A percentile compares a stretch with the other conserved stretches of the same genome.
phyloP scores from a whole-genome alignment of 2,797 vertebrate genomes.

The Tauraco hartlaubi region DNA sequence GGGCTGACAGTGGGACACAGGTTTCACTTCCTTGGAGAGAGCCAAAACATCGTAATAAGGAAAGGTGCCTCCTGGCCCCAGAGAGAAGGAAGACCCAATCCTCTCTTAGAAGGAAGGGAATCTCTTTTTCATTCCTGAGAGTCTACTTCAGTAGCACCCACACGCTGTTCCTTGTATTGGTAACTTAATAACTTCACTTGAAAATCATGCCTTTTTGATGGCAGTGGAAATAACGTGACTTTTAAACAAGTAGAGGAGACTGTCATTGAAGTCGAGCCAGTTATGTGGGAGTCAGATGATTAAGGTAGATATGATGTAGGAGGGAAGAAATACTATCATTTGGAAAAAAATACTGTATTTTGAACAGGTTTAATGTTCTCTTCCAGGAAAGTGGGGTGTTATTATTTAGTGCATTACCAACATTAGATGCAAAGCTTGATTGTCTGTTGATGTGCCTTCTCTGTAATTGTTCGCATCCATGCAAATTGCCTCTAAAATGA shows the following conservation, averaged over 20 bases:
- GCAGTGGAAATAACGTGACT: constrained; percentile 68
- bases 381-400: constrained; percentile 43
- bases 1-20: neutral
- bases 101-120: neutral
- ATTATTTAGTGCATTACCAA: constrained; percentile 57
- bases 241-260: constrained; percentile 71
- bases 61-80: neutral
- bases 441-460: constrained; percentile 4
- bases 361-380: constrained; percentile 60
- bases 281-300: constrained; percentile 68
- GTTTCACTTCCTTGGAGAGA: neutral
- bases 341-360: constrained; percentile 63
- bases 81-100: neutral
- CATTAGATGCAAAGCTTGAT: constrained; percentile 51
- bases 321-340: constrained; percentile 73
- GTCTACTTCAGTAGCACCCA: constrained; percentile 46
- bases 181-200: constrained; percentile 69
- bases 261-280: constrained; percentile 69
- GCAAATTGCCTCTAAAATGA: constrained; percentile 36
- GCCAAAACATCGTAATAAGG: neutral
- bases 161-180: constrained; percentile 52
- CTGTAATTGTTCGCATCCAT: constrained; percentile 30
- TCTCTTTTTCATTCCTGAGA: constrained; percentile 24
- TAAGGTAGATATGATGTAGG: constrained; percentile 70
- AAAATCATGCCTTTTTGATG: constrained; percentile 67